Conservation (phyloP, 2,113 vertebrate species). For the Okapia johnstoni region DNA sequence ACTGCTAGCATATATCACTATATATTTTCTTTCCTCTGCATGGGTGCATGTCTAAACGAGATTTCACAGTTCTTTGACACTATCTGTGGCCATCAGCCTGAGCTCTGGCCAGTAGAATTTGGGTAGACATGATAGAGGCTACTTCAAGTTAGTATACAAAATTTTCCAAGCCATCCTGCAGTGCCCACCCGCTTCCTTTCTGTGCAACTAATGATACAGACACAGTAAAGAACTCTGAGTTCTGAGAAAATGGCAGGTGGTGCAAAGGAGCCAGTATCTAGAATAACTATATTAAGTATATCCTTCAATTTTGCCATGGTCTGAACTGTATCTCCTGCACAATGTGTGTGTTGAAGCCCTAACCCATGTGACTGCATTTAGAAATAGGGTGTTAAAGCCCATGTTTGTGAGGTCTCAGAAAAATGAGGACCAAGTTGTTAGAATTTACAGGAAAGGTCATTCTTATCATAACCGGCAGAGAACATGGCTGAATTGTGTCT, state of each 20-base stretch:
- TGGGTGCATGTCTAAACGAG: not conserved
- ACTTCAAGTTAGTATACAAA: not conserved
- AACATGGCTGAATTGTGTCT: not conserved
- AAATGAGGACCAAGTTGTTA: not conserved
- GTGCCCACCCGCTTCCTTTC: not conserved
- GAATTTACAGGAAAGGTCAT: not conserved
- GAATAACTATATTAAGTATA: accelerated
- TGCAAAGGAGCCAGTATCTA: not conserved
- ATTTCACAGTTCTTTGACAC: not conserved
- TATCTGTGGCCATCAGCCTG: not conserved
- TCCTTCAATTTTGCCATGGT: not conserved
- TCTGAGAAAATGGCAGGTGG: not conserved
- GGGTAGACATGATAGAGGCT: not conserved
- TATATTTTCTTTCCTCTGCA: not conserved
- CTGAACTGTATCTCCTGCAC: not conserved
- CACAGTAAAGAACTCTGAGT: not conserved
- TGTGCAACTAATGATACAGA: not conserved
- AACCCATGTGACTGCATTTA: not conserved
- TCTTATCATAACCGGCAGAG: not conserved
- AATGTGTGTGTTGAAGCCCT: not conserved
- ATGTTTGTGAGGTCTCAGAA: not conserved
- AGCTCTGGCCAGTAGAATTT: not conserved
- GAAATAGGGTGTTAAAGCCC: not conserved
- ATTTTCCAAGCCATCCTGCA: not conserved
- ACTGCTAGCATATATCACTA: not conserved